Conservation (phyloP, 2,797 vertebrate species). For the Periophthalmus magnuspinnatus region DNA sequence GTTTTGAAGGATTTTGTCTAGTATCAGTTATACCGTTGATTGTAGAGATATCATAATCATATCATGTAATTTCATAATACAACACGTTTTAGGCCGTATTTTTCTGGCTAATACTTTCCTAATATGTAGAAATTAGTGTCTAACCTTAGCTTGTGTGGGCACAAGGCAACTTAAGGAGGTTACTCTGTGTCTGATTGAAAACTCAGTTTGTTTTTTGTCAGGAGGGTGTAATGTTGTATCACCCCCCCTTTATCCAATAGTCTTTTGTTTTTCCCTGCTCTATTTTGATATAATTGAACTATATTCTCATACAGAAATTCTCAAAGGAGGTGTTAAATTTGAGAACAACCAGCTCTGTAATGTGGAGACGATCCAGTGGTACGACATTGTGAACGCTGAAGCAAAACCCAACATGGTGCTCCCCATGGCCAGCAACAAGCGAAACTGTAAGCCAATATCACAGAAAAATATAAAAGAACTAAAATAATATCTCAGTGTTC, state of each 20-base stretch:
- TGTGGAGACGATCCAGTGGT: conserved; percentile 88
- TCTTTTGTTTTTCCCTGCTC: background rate
- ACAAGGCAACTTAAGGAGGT: too few relatives aligned
- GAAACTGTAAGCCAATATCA: conserved; percentile 77
- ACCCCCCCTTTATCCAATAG: background rate
- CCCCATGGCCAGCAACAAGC: conserved; percentile 21
- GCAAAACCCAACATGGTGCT: conserved; percentile 59
- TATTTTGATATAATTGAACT: background rate
- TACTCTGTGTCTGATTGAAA: too few relatives aligned
- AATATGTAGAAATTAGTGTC: too few relatives aligned
- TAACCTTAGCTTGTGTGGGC: too few relatives aligned
- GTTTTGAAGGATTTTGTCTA: too few relatives aligned
- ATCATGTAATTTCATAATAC: too few relatives aligned
- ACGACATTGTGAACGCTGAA: conserved; percentile 81
- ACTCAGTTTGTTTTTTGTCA: background rate
- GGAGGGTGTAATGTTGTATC: background rate
- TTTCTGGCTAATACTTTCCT: too few relatives aligned
- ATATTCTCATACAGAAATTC: conserved; percentile 82
- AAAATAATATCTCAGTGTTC: background rate
- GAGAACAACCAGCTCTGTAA: conserved; percentile 84
- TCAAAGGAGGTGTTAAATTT: conserved; percentile 87
- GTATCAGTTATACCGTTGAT: too few relatives aligned
- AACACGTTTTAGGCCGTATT: too few relatives aligned
- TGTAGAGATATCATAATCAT: too few relatives aligned
- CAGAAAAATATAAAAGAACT: background rate